Evolutionary conservation across 2,113 vertebrate species (phyloP).

Genomic region (Mesocricetus auratus): DNA sequence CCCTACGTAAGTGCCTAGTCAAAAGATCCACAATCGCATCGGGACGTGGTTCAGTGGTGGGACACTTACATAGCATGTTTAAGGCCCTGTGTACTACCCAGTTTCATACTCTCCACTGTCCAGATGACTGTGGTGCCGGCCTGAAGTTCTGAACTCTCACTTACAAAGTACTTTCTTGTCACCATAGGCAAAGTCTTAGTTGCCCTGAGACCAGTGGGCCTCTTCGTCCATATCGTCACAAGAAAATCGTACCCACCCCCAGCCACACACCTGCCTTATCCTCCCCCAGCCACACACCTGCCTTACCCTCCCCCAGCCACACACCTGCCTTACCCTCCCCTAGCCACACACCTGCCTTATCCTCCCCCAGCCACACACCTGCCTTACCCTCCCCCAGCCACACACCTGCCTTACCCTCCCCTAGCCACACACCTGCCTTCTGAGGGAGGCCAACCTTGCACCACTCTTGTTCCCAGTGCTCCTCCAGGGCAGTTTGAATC

Average conservation of each 20-base stretch:
- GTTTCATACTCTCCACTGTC: background rate
- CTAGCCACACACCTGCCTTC: background rate
- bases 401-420: background rate
- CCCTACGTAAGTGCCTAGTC: background rate
- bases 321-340: background rate
- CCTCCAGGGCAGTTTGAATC: background rate
- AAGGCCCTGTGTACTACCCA: background rate
- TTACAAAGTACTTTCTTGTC: background rate
- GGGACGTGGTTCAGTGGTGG: background rate
- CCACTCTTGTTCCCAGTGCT: background rate
- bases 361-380: background rate
- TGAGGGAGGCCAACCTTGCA: background rate
- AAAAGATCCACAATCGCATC: background rate
- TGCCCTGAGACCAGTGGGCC: background rate
- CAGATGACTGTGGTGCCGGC: background rate
- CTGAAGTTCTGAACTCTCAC: background rate
- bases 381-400: background rate
- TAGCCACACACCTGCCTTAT: too few relatives aligned
- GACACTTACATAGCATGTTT: background rate
- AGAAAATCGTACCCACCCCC: background rate
- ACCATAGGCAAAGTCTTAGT: background rate
- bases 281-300: too few relatives aligned
- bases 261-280: background rate
- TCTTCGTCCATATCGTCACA: conserved; percentile 46
- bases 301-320: background rate